Percentiles rank a stretch among this genome's conserved stretches.
These are phyloP conservation scores for Parapsyche elsis DNA, from an alignment of 1,140 invertebrate species.

Conservation along the genomic window DNA sequence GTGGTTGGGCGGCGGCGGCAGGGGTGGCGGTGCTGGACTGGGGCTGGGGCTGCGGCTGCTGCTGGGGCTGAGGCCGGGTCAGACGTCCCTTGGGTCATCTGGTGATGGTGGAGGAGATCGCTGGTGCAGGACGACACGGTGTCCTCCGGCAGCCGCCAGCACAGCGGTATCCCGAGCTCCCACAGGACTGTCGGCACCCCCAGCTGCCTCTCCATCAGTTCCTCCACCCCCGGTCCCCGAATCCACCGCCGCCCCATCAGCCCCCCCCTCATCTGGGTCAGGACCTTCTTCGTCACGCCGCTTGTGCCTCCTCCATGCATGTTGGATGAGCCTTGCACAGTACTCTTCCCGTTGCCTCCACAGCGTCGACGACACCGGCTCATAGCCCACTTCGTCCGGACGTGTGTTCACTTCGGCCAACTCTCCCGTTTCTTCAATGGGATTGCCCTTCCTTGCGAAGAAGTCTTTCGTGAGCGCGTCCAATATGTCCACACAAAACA, in stretches of 20 bases:
- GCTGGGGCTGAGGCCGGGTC: conserved; percentile 59
- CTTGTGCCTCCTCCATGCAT: conserved; percentile 91
- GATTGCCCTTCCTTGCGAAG: conserved; percentile 93
- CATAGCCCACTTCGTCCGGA: conserved; percentile 88
- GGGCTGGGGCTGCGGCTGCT: conserved; percentile 56
- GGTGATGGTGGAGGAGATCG: conserved; percentile 77
- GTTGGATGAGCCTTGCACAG: conserved; percentile 94
- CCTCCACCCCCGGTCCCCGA: conserved; percentile 55
- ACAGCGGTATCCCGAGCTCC: conserved; percentile 78
- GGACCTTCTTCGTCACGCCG: conserved; percentile 71
- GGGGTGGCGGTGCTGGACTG: conserved; percentile 55
- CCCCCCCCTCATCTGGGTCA: conserved; percentile 64
- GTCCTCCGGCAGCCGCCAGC: conserved; percentile 83
- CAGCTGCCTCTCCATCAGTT: conserved; percentile 81
- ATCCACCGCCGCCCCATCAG: conserved; percentile 57
- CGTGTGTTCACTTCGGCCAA: conserved; percentile 80
- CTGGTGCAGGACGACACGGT: conserved; percentile 89
- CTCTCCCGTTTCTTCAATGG: conserved; percentile 89
- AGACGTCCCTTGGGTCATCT: conserved; percentile 67
- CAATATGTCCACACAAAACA: conserved; percentile 97
- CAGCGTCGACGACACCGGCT: conserved; percentile 91
- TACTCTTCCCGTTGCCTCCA: conserved; percentile 96
- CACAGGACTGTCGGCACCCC: conserved; percentile 56
- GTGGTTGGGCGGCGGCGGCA: conserved; percentile 55
- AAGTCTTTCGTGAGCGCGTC: conserved; percentile 97